phyloP scores from a whole-genome alignment of 2,888 invertebrate species.

The Rotaria magnacalcarata region DNA sequence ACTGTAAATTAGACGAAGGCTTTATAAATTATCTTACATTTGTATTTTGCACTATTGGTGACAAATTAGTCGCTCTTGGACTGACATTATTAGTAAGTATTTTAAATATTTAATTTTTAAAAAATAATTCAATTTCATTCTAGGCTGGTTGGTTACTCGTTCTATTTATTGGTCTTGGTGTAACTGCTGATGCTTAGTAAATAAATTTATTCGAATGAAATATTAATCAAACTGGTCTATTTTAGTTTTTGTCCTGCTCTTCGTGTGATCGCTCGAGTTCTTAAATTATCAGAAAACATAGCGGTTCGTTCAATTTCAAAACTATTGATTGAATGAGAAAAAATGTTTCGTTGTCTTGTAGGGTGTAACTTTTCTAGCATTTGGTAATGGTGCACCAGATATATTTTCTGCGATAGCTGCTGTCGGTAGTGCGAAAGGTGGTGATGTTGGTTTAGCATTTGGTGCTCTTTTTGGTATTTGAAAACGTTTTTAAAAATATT shows the following conservation, averaged over 20 bases:
- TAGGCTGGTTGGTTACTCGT: slow-evolving; percentile 60
- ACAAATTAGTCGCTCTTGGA: slow-evolving; percentile 49
- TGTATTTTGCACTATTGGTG: slow-evolving; percentile 56
- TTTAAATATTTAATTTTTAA: not conserved
- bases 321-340: not conserved
- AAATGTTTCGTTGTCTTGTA: slow-evolving; percentile 48
- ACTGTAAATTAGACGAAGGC: slow-evolving; percentile 56
- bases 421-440: slow-evolving; percentile 57
- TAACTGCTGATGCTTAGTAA: slow-evolving; percentile 66
- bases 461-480: slow-evolving; percentile 56
- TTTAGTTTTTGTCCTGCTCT: slow-evolving; percentile 65
- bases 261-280: slow-evolving; percentile 60
- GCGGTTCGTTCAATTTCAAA: slow-evolving; percentile 52
- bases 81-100: slow-evolving; percentile 54
- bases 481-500: not conserved
- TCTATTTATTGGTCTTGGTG: slow-evolving; percentile 63
- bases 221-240: slow-evolving; percentile 53
- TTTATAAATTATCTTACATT: slow-evolving; percentile 57
- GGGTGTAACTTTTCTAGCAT: slow-evolving; percentile 69
- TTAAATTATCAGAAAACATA: slow-evolving; percentile 63
- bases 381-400: slow-evolving; percentile 71
- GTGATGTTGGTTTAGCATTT: slow-evolving; percentile 58
- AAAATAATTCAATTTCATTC: not conserved
- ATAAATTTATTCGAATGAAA: slow-evolving; percentile 49
- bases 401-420: slow-evolving; percentile 67